Base-by-base conservation (phyloP, 2,797 vertebrate genomes). In the Tadarida brasiliensis region DNA sequence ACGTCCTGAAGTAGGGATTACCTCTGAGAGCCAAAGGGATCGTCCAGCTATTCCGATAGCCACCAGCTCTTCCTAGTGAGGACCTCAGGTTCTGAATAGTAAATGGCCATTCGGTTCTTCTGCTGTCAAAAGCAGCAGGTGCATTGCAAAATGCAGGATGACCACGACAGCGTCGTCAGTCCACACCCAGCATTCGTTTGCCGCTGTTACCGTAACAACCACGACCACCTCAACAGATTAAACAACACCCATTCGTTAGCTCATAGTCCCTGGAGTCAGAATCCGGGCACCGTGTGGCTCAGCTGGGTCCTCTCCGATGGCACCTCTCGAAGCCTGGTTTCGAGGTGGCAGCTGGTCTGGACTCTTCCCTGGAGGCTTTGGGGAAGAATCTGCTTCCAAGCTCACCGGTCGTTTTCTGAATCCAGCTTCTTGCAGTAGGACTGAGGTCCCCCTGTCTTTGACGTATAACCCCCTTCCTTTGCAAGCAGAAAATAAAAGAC, bases 1-100 rank as follows among this genome's bases (percentile, higher is more conserved):
- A 91, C 39, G 26, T 44, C 47, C 54, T 51, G 49, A 92, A 92
- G 63, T 22, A n/a, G 3, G 39, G 16, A 49, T 57, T 90, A n/a
- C 54, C 51, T 92, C 91, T 78, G 39, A 74, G 92, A 96, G 51
- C 30, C 19, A 35, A 68, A 92, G 57, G 70, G 24, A 59, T 24
- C 28, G 49, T 30, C 26, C 39, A 74, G 74, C 39, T 76, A 54
- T 65, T 78, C 28, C 39, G n/a, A 70, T 56, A 80, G 54, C 63
- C 65, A 86, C 68, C 85, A 26, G 91, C 54, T 20, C 80, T 94
- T 47, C 44, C 39, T 54, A 39, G 28, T 15, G 71, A 84, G 84
- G 80, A 67, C 9, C 56, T 91, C 57, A 24, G 71, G 49, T 82
- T 85, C 80, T 93, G 80, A 95, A 90, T 90, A 71, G 44, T 81